Conservation (phyloP, 64 coral and sea anemone species). For the Cladopsammia gracilis region DNA sequence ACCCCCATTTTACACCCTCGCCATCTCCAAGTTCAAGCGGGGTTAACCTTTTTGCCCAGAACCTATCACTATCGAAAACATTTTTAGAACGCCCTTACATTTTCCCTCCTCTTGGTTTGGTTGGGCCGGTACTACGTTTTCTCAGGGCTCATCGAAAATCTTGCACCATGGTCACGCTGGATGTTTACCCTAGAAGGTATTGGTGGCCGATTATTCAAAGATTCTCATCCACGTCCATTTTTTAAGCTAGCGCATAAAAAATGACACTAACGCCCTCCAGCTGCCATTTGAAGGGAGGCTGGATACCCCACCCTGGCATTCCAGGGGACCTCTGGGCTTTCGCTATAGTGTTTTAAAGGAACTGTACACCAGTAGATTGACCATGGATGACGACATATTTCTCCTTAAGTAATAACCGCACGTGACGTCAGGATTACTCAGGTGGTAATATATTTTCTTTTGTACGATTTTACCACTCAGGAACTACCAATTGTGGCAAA, state of each 20-base stretch:
- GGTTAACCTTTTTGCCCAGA: background rate
- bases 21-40: too few species aligned
- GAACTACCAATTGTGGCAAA: background rate
- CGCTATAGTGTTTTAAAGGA: background rate
- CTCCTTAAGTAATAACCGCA: too few species aligned
- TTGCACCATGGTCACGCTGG: background rate
- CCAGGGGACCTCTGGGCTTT: slow-evolving; percentile 47
- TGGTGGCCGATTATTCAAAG: slow-evolving; percentile 21
- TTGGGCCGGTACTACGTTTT: background rate
- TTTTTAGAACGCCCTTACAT: too few species aligned
- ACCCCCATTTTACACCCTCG: background rate
- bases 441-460: too few species aligned
- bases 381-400: too few species aligned
- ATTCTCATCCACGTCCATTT: background rate
- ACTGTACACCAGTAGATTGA: too few species aligned
- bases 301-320: slow-evolving; percentile 14
- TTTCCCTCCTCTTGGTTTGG: too few species aligned
- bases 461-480: background rate
- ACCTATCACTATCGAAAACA: too few species aligned
- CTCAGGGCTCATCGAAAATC: background rate
- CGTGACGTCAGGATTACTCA: too few species aligned
- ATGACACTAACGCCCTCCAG: background rate
- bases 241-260: background rate
- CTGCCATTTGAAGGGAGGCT: background rate
- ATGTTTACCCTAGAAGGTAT: slow-evolving; percentile 22